Evolutionary conservation across 2,888 invertebrate species (phyloP), one percentile per base, ranked within the genome.

Genomic region (Agrenia bidenticulata): DNA sequence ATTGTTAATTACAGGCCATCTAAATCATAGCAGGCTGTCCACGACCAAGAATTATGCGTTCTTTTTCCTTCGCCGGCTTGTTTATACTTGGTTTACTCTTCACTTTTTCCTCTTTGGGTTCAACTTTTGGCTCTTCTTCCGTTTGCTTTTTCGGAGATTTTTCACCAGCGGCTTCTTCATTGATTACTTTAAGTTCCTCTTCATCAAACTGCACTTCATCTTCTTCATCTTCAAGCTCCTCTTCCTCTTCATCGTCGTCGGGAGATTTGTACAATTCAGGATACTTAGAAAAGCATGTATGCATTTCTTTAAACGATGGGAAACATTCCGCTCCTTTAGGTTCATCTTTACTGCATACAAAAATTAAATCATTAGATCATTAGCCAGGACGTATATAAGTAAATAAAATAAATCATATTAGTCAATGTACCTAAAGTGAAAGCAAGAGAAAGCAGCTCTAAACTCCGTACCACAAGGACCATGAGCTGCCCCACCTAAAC

Each of bases 401-500:
- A 21, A 27, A 23, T 60, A 1, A 50, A 49, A 37, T 9, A 32
- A 13, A 41, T 39, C 24, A 32, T 24, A 37, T n/a, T n/a, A n/a
- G n/a, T n/a, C 15, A 49, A 9, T 45, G 50, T 51, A 84, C 85
- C 92, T 92, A 77, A 92, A 90, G 80, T 96, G 95, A 80, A 96
- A 96, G 81, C 97, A 97, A 32, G 92, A 89, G 81, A 97, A 95
- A 1, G 96, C 94, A 74, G 94, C 90, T 49, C 96, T 84, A 81
- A 97, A 97, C 80, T 94, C 89, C 15, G 89, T 85, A 1, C 94
- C 96, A 80, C 97, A 97, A 0, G 97, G 96, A 0, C 97, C 96
- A 0, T 93, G 92, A 4, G 95, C 93, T 92, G 96, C 95, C n/a
- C 94, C 94, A 15, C 96, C 96, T 39, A 97, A 84, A 79, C 97